phyloP scores from a whole-genome alignment of 1,140 invertebrate species.

The Choristoneura fumiferana region DNA sequence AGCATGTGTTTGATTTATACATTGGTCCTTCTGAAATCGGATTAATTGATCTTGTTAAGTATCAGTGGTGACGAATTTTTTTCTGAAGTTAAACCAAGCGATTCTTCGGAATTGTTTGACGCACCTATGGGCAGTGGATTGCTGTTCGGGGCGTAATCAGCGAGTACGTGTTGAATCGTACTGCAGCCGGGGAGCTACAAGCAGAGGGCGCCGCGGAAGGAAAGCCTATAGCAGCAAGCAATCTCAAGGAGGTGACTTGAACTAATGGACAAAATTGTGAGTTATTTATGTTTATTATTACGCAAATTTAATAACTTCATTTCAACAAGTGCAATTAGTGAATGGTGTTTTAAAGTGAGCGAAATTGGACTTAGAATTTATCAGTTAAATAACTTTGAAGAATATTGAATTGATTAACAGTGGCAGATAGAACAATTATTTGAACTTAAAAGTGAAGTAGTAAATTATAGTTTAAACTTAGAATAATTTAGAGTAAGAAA shows the following conservation, averaged over 20 bases:
- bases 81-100: not conserved
- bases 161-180: not conserved
- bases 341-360: not conserved
- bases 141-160: not conserved
- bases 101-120: not conserved
- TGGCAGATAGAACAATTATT: too few relatives aligned
- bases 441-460: not conserved
- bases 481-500: conserved; percentile 8
- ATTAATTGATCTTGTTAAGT: too few relatives aligned
- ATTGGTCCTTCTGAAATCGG: too few relatives aligned
- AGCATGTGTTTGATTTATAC: too few relatives aligned
- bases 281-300: not conserved
- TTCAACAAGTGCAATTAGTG: not conserved
- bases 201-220: not conserved
- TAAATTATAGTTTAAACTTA: conserved; percentile 3
- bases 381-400: not conserved
- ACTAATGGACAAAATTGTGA: not conserved
- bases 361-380: not conserved
- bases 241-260: not conserved
- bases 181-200: not conserved
- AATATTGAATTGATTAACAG: too few relatives aligned
- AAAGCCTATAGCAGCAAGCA: not conserved
- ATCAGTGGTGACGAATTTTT: not conserved
- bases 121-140: conserved; percentile 2
- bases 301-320: not conserved